A percentile compares a stretch with the other conserved stretches of the same genome.
phyloP scores from a whole-genome alignment of 2,888 invertebrate species.

The Ceratothoa steindachneri region DNA sequence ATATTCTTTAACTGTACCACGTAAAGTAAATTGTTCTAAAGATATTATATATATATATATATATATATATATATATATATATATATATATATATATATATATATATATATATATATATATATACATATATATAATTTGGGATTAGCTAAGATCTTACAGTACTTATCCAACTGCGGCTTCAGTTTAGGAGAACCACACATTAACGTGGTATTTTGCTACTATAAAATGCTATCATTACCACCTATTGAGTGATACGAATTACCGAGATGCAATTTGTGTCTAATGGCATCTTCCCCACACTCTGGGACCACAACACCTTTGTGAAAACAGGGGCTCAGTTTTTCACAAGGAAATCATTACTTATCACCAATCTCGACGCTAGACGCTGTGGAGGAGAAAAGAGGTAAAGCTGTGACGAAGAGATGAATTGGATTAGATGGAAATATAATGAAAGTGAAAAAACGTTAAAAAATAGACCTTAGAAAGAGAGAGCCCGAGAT shows the following conservation, averaged over 20 bases:
- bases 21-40: not conserved
- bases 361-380: not conserved
- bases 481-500: too few relatives aligned
- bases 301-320: not conserved
- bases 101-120: slow-evolving; percentile 26
- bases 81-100: slow-evolving; percentile 20
- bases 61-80: slow-evolving; percentile 18
- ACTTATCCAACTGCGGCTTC: not conserved
- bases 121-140: slow-evolving; percentile 15
- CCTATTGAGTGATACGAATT: too few relatives aligned
- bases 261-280: too few relatives aligned
- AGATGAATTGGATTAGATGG: too few relatives aligned
- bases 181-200: not conserved
- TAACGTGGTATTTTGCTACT: too few relatives aligned
- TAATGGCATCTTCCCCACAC: not conserved
- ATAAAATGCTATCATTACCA: too few relatives aligned
- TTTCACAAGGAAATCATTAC: not conserved
- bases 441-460: too few relatives aligned
- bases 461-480: too few relatives aligned
- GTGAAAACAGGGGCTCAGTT: not conserved
- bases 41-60: slow-evolving; percentile 17
- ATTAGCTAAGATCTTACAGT: not conserved
- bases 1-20: not conserved
- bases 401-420: too few relatives aligned
- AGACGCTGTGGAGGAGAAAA: too few relatives aligned